These are phyloP conservation scores for Anthoptus insignis DNA, from an alignment of 2,888 invertebrate species.

Conservation along the genomic window DNA sequence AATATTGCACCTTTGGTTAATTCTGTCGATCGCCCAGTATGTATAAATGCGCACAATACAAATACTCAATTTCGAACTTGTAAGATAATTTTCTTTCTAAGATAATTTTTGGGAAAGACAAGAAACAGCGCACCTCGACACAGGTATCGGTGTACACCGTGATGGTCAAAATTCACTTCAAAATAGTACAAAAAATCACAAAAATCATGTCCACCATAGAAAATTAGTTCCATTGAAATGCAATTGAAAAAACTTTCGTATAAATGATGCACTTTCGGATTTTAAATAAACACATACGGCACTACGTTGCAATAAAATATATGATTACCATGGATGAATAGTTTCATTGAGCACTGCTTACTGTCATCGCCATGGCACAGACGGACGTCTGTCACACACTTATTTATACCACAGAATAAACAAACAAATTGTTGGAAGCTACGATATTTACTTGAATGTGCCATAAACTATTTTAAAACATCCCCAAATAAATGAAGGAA, in stretches of 20 bases:
- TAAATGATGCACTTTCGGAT: not conserved
- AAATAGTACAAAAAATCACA: constrained; percentile 7
- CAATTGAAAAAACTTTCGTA: not conserved
- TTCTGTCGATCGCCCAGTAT: constrained; percentile 48
- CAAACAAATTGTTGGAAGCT: too few relatives aligned
- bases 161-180: constrained; percentile 35
- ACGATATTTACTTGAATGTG: too few relatives aligned
- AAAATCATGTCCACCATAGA: not conserved
- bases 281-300: not conserved
- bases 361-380: constrained; percentile 15
- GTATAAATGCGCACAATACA: not conserved
- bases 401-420: too few relatives aligned
- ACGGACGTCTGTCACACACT: not conserved
- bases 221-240: not conserved
- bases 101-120: too few relatives aligned
- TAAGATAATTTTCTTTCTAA: too few relatives aligned
- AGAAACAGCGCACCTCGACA: constrained; percentile 29
- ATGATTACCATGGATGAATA: not conserved
- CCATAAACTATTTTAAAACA: too few relatives aligned
- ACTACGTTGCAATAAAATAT: not conserved
- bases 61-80: not conserved
- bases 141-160: constrained; percentile 41
- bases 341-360: constrained; percentile 3
- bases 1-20: constrained; percentile 23
- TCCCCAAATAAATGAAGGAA: too few relatives aligned